Conservation (phyloP, 2,888 invertebrate genomes). For the Hirtodrosophila histrioides region DNA sequence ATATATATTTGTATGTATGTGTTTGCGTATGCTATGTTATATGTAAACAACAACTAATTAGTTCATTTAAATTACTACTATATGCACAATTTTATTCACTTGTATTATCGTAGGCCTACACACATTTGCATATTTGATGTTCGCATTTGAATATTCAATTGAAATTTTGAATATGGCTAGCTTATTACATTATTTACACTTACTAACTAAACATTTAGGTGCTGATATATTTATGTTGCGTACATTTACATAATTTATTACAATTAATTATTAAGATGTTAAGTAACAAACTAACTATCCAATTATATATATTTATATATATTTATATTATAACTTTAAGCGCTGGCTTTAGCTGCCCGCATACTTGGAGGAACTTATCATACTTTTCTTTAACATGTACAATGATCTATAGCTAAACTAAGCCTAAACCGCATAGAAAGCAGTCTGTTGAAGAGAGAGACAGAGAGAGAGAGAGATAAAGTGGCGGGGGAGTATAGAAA, state of each 20-base stretch:
- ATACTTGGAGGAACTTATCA: constrained; percentile 75
- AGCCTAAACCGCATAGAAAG: constrained; percentile 31
- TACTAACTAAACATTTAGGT: constrained; percentile 16
- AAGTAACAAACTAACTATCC: constrained; percentile 52
- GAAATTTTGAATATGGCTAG: constrained; percentile 22
- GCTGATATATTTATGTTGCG: constrained; percentile 14
- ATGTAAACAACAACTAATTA: constrained; percentile 61
- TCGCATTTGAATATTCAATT: constrained; percentile 27
- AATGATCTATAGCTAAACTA: constrained; percentile 60
- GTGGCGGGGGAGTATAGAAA: constrained; percentile 34
- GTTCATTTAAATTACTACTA: constrained; percentile 66
- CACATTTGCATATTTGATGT: constrained; percentile 54
- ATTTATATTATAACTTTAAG: constrained; percentile 33
- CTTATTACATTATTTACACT: constrained; percentile 50
- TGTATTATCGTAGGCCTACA: constrained; percentile 42
- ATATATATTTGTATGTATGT: too few relatives aligned
- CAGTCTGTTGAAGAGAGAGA: constrained; percentile 22
- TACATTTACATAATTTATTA: constrained; percentile 32
- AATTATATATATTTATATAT: constrained; percentile 28
- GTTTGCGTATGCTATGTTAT: neutral
- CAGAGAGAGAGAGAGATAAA: too few relatives aligned
- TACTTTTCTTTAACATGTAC: constrained; percentile 72
- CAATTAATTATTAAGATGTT: constrained; percentile 39
- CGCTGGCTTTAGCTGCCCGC: constrained; percentile 55
- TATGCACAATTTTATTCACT: constrained; percentile 75